phyloP scores from a whole-genome alignment of 2,797 vertebrate genomes.

The Hippopotamyrus pictus region DNA sequence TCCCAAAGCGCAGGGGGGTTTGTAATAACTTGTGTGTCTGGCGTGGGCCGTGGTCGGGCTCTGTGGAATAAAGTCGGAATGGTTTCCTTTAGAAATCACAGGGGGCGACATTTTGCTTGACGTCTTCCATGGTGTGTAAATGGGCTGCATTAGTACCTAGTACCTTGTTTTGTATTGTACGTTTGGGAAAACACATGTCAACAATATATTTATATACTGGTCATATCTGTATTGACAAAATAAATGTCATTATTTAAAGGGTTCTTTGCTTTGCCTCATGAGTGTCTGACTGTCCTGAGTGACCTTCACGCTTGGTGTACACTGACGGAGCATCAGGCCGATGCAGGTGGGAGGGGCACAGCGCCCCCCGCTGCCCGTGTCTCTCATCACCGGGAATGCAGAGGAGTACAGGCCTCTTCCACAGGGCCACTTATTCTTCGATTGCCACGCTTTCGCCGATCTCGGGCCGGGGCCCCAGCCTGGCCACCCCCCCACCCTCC shows the following conservation, averaged over 20 bases:
- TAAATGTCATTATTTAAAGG: constrained; percentile 54
- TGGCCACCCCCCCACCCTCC: not conserved
- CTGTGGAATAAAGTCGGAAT: not conserved
- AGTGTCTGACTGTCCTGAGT: not conserved
- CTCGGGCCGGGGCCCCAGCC: not conserved
- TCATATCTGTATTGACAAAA: constrained; percentile 56
- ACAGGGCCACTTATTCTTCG: not conserved
- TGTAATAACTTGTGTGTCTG: not conserved
- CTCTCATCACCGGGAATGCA: constrained; percentile 12
- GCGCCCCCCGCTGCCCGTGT: not conserved
- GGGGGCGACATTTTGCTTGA: constrained; percentile 1
- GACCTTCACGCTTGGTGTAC: not conserved
- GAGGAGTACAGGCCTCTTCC: constrained; percentile 9
- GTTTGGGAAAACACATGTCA: constrained; percentile 39
- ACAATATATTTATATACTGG: constrained; percentile 47
- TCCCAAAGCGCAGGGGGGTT: constrained; percentile 30
- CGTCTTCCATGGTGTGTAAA: constrained; percentile 32
- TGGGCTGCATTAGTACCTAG: constrained; percentile 35
- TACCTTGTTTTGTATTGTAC: constrained; percentile 40
- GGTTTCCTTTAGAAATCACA: not conserved
- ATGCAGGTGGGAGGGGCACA: not conserved
- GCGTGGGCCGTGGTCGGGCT: not conserved
- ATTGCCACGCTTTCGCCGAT: not conserved
- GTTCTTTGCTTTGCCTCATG: constrained; percentile 16
- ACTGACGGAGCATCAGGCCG: not conserved